phyloP scores from a whole-genome alignment of 2,113 vertebrate genomes.

The Athene cunicularia region DNA sequence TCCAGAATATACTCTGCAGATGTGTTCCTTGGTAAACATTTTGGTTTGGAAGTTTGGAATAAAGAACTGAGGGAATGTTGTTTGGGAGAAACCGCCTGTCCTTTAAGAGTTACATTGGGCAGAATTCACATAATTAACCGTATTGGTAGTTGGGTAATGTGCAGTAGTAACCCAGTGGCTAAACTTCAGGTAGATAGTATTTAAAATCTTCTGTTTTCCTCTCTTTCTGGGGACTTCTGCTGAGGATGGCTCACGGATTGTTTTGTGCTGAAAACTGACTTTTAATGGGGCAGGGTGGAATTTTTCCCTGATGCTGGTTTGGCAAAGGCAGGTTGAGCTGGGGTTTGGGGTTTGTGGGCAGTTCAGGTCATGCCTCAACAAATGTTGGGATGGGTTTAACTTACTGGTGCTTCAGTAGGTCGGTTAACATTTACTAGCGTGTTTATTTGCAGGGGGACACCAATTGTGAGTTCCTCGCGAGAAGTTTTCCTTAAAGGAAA shows the following conservation, averaged over 20 bases:
- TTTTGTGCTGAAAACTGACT: background rate
- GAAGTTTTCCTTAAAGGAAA: background rate
- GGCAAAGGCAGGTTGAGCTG: background rate
- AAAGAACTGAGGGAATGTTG: background rate
- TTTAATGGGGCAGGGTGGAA: background rate
- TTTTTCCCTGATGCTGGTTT: background rate
- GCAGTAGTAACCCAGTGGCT: background rate
- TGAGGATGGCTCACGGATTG: background rate
- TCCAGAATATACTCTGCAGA: background rate
- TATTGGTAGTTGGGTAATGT: rapidly evolving
- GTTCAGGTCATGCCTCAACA: background rate
- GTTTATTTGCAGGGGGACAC: background rate
- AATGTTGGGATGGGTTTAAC: background rate
- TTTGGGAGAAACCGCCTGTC: rapidly evolving
- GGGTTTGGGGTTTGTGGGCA: background rate
- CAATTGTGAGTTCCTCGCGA: rapidly evolving
- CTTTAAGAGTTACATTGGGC: background rate
- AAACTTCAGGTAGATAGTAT: background rate
- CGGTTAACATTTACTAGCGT: rapidly evolving
- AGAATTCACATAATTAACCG: rapidly evolving
- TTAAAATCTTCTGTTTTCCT: background rate
- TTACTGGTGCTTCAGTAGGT: background rate
- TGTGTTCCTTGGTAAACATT: background rate
- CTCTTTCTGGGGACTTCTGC: background rate
- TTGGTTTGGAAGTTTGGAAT: background rate